phyloP scores from a whole-genome alignment of 2,797 vertebrate genomes.

The Lemur catta region DNA sequence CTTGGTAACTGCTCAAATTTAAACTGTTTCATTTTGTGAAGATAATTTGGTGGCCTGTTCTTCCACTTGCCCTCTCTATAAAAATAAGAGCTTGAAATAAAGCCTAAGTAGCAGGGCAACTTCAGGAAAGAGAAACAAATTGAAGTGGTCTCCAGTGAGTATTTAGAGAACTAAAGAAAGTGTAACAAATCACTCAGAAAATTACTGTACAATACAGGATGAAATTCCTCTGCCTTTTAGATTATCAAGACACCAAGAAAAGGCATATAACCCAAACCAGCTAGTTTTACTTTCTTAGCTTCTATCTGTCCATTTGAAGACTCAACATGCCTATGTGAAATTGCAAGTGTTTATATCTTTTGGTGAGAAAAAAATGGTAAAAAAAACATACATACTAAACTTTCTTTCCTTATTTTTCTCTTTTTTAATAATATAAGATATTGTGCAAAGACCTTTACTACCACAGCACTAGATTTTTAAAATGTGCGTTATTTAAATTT shows the following conservation, averaged over 20 bases:
- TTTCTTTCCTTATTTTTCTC: not conserved
- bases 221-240: conserved; percentile 5
- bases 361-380: not conserved
- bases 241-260: not conserved
- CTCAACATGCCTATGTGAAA: not conserved
- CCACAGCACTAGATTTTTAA: not conserved
- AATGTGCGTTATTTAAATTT: not conserved
- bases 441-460: not conserved
- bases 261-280: not conserved
- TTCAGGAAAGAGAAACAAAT: not conserved
- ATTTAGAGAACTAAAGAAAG: conserved; percentile 32
- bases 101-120: not conserved
- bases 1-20: not conserved
- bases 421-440: not conserved
- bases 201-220: not conserved
- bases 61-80: not conserved
- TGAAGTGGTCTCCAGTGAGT: conserved; percentile 6
- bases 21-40: conserved; percentile 28
- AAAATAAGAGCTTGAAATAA: conserved; percentile 28
- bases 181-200: conserved; percentile 31
- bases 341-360: not conserved
- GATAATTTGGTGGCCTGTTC: not conserved
- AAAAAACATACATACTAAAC: not conserved
- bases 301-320: not conserved
- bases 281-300: not conserved